Base-by-base conservation (phyloP, 2,113 vertebrate species). In the Archocentrus centrarchus region DNA sequence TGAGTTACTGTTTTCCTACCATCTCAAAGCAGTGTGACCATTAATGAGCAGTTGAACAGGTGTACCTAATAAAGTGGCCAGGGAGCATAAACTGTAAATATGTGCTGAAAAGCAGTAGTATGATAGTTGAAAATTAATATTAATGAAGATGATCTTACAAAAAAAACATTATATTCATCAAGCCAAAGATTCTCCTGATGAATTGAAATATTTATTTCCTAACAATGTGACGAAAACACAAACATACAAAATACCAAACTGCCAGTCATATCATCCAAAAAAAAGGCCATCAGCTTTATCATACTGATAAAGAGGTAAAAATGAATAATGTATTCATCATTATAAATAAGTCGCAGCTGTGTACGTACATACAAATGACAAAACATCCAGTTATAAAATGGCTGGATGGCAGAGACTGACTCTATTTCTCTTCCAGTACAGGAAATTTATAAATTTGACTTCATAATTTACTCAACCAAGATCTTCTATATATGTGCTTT, bases 231-330 rank as follows among this genome's bases (percentile, higher is more conserved):
- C 78, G 70, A 82, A 89, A 89, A 83, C 91, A 91, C 87, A 93
- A 91, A 92, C 83, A 88, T 93, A 94, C 86, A 92, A 95, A 95
- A 94, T 87, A 91, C 81, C 79, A 86, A 87, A 81, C 18, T 79
- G 84, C 87, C 78, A 83, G 55, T 80, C 68, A 75, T 79, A 78
- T 63, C 77, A 55, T 91, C 53, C 47, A 53, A 77, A 81, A 81
- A 64, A 75, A 84, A 86, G 55, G 53, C 20, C 75, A 83, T 66
- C 62, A 20, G 79, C 59, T 80, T 84, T 39, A 70, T 90, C 78
- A 80, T 68, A 83, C 41, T 87, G 61, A 91, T 86, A 87, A 58
- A 92, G 90, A 89, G 27, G 85, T 76, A 92, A 37, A 88, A 88
- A 86, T 77, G 47, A 55, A 92, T 7, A 24, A 75, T 20, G 50